Conservation (phyloP, 2,797 vertebrate species). For the Philypnodon macrostomus region DNA sequence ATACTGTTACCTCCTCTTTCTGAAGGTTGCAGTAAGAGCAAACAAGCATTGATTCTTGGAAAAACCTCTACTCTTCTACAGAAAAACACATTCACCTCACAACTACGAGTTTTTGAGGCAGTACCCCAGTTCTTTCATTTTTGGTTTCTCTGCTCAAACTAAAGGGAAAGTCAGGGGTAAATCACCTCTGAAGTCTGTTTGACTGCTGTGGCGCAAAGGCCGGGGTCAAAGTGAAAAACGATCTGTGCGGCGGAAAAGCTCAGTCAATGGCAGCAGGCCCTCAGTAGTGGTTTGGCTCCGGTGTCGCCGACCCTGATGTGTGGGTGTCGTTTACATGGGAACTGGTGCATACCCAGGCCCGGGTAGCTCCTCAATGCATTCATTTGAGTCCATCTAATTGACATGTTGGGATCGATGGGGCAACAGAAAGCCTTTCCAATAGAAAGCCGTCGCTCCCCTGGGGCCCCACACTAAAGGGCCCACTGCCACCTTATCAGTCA, state of each 20-base stretch:
- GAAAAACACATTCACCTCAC: conserved; percentile 5
- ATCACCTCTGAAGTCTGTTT: conserved; percentile 27
- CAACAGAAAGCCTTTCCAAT: conserved; percentile 68
- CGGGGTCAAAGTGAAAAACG: conserved; percentile 67
- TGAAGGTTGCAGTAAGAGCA: not conserved
- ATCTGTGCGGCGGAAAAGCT: conserved; percentile 63
- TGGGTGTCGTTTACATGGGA: conserved; percentile 66
- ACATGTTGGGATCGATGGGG: conserved; percentile 72
- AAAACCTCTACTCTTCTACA: conserved; percentile 26
- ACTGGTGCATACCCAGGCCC: conserved; percentile 43
- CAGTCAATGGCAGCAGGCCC: conserved; percentile 56
- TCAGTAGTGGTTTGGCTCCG: conserved; percentile 47
- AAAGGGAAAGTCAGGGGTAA: conserved; percentile 35
- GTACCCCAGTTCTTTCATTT: too few relatives aligned
- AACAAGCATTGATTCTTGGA: not conserved
- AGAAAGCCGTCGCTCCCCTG: conserved; percentile 59
- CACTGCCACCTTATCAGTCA: conserved; percentile 72
- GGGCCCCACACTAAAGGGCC: conserved; percentile 50
- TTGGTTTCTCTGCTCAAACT: conserved; percentile 8
- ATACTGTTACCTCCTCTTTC: too few relatives aligned
- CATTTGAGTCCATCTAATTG: conserved; percentile 77
- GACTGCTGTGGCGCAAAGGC: conserved; percentile 30
- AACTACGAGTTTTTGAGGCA: conserved; percentile 23
- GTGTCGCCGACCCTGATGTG: conserved; percentile 50
- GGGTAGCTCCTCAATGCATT: conserved; percentile 68